These are phyloP conservation scores for Geopemphigus sp. DNA, from an alignment of 1,140 invertebrate species.

Conservation along the genomic window DNA sequence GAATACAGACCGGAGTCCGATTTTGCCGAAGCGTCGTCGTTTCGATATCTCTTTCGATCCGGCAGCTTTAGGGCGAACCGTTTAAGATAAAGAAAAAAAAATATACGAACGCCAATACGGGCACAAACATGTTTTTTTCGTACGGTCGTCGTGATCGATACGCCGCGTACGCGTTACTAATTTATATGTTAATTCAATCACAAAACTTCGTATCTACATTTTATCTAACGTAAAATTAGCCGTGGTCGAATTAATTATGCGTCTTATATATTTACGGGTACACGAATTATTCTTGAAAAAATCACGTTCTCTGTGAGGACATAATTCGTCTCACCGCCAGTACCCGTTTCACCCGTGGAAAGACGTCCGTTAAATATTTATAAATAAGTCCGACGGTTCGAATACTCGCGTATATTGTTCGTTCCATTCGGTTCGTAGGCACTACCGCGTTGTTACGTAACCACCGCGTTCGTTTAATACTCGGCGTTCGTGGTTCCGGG, in stretches of 20 bases:
- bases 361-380: no score
- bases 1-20: background rate
- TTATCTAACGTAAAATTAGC: background rate
- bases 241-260: slow-evolving; percentile 16
- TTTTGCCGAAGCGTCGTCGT: background rate
- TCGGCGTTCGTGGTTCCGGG: no score
- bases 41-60: background rate
- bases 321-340: background rate
- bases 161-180: background rate
- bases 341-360: no score
- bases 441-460: no score
- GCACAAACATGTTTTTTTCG: background rate
- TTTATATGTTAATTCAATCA: slow-evolving; percentile 32
- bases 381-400: no score
- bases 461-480: no score
- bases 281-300: background rate
- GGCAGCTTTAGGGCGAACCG: background rate
- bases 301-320: background rate
- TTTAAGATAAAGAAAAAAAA: background rate
- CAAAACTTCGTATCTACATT: background rate
- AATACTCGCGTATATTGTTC: no score
- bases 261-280: background rate
- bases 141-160: background rate
- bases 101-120: background rate
- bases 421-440: no score